phyloP scores from a whole-genome alignment of 1,140 invertebrate genomes.

The Caerostris extrusa region DNA sequence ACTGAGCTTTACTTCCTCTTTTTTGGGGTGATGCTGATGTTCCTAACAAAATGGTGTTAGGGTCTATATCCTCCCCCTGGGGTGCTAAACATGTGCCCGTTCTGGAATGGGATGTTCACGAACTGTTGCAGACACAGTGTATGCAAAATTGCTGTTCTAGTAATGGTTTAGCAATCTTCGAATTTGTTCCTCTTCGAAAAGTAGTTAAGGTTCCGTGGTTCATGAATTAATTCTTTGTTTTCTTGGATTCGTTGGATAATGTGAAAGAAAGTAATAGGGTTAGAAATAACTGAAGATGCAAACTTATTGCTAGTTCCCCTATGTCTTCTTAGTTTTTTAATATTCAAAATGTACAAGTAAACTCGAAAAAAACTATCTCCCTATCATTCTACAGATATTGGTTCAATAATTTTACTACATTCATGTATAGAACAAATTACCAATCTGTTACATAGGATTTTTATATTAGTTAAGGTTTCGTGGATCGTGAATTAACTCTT shows the following conservation, averaged over 20 bases:
- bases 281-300: not conserved
- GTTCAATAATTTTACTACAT: too few species aligned
- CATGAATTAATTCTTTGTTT: not conserved
- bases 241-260: not conserved
- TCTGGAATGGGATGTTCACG: not conserved
- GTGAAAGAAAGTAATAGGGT: not conserved
- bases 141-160: not conserved
- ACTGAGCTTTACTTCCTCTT: not conserved
- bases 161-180: not conserved
- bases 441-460: too few species aligned
- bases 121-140: not conserved
- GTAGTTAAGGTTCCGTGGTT: not conserved
- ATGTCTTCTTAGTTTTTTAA: too few species aligned
- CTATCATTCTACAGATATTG: too few species aligned
- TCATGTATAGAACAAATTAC: too few species aligned
- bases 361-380: too few species aligned
- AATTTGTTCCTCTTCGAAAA: not conserved
- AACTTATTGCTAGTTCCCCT: too few species aligned
- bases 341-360: too few species aligned
- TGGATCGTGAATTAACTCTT: too few species aligned
- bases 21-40: not conserved
- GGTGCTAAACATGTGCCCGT: not conserved
- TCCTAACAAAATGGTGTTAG: too few species aligned
- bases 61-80: not conserved
- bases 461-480: too few species aligned